Evolutionary conservation across 2,888 invertebrate genomes (phyloP).

Genomic region (Caenorhabditis imperialis): DNA sequence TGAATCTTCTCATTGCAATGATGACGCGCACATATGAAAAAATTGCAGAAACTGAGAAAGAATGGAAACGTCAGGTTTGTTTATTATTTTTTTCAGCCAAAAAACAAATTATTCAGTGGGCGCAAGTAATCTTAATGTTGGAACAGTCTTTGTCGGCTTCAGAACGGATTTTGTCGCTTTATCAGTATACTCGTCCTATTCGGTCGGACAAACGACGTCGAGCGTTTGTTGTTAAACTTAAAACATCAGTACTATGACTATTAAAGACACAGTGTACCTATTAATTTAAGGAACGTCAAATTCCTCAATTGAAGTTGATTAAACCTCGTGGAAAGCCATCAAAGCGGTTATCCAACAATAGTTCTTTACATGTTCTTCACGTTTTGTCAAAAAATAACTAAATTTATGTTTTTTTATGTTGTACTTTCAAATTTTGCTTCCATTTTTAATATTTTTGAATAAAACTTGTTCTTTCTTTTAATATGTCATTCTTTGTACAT

Average conservation of each 20-base stretch:
- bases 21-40: constrained; percentile 99
- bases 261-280: neutral
- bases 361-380: constrained; percentile 49
- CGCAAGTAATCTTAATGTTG: constrained; percentile 93
- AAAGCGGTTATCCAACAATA: constrained; percentile 44
- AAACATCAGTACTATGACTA: constrained; percentile 47
- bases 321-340: constrained; percentile 49
- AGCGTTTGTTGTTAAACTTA: constrained; percentile 68
- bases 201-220: constrained; percentile 61
- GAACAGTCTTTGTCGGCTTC: constrained; percentile 93
- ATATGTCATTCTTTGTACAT: too few species aligned
- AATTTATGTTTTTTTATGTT: neutral
- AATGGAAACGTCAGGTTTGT: constrained; percentile 91
- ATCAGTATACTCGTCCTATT: constrained; percentile 79
- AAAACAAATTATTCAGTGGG: too few species aligned
- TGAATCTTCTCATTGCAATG: constrained; percentile 99
- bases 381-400: constrained; percentile 39
- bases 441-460: neutral
- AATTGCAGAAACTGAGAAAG: constrained; percentile 95
- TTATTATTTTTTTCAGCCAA: too few species aligned
- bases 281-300: constrained; percentile 26
- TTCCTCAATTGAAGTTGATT: constrained; percentile 27
- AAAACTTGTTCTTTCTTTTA: too few species aligned
- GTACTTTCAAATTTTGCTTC: neutral
- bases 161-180: constrained; percentile 88